Percentiles rank a stretch among this genome's conserved stretches.
Evolutionary conservation across 1,140 invertebrate genomes (phyloP).

Genomic region (Bacillus rossius): DNA sequence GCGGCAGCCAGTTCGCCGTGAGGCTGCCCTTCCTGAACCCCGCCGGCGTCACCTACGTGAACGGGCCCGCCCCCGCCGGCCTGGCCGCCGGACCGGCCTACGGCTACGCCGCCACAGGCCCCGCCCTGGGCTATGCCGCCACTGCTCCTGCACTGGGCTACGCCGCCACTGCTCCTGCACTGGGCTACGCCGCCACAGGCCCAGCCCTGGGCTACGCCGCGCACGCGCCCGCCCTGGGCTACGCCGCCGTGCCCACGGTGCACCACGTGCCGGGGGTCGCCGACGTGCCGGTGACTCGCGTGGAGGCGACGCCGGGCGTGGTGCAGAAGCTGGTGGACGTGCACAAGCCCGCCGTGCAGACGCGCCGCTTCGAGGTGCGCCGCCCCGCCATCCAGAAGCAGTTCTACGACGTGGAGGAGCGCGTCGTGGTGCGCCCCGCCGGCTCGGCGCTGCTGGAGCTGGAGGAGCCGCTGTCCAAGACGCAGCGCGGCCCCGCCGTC

Average conservation of each 20-base stretch:
- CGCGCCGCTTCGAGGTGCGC: conserved; percentile 47
- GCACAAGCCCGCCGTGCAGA: conserved; percentile 46
- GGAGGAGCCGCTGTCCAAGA: conserved; percentile 52
- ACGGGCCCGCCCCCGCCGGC: conserved; percentile 28
- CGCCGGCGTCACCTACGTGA: conserved; percentile 44
- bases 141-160: conserved; percentile 36
- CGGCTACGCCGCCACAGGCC: background rate
- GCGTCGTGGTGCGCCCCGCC: conserved; percentile 54
- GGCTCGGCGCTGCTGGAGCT: conserved; percentile 56
- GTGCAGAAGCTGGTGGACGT: conserved; percentile 49
- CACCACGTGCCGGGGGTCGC: conserved; percentile 46
- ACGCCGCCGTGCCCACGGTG: conserved; percentile 44
- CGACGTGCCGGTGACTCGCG: conserved; percentile 47
- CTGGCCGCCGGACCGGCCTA: conserved; percentile 21
- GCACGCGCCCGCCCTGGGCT: conserved; percentile 30
- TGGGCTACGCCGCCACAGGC: conserved; percentile 6
- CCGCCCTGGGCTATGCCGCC: conserved; percentile 11
- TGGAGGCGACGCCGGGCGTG: conserved; percentile 45
- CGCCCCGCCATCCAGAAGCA: conserved; percentile 59
- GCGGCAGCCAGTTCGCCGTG: conserved; percentile 35
- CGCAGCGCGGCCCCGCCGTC: conserved; percentile 46
- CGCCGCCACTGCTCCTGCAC: conserved; percentile 19
- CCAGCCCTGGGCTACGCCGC: conserved; percentile 32
- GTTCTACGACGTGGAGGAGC: conserved; percentile 60
- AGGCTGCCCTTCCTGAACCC: conserved; percentile 45